Percentiles rank a stretch among this genome's conserved stretches.
Conservation (phyloP, 2,888 invertebrate species). For the Patella caerulea region DNA sequence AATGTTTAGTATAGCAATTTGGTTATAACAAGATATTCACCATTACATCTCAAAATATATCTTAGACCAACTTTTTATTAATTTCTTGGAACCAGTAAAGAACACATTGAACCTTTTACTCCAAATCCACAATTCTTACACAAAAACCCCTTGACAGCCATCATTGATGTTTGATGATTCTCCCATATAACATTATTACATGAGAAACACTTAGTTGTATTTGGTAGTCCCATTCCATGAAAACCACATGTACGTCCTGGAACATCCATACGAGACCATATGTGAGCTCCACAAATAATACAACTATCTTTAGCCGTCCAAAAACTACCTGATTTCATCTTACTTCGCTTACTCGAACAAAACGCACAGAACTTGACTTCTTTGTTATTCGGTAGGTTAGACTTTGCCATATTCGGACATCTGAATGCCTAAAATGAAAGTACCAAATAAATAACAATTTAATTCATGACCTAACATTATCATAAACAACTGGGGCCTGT, state of each 20-base stretch:
- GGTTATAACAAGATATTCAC: too few species aligned
- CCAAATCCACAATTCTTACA: slow-evolving; percentile 47
- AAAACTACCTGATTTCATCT: slow-evolving; percentile 37
- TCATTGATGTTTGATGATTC: slow-evolving; percentile 22
- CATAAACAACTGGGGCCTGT: too few species aligned
- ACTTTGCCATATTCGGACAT: slow-evolving; percentile 39
- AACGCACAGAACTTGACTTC: slow-evolving; percentile 42
- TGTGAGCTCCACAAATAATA: slow-evolving; percentile 41
- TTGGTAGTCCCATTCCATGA: slow-evolving; percentile 26
- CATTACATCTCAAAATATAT: too few species aligned
- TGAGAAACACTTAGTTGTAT: slow-evolving; percentile 31
- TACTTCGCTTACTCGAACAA: slow-evolving; percentile 32
- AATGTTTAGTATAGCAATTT: too few species aligned
- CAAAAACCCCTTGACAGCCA: slow-evolving; percentile 27
- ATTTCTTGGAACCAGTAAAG: not conserved
- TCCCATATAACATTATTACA: slow-evolving; percentile 26
- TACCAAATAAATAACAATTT: not conserved
- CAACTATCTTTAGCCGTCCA: slow-evolving; percentile 44
- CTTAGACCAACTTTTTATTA: too few species aligned
- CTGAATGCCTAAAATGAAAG: slow-evolving; percentile 34
- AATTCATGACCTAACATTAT: not conserved
- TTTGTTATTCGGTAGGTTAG: slow-evolving; percentile 34
- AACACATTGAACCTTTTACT: slow-evolving; percentile 39
- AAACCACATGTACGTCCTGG: slow-evolving; percentile 35
- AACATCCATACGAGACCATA: not conserved